Evolutionary conservation across 2,797 vertebrate species (phyloP).

Genomic region (Tiaroga cobitis): DNA sequence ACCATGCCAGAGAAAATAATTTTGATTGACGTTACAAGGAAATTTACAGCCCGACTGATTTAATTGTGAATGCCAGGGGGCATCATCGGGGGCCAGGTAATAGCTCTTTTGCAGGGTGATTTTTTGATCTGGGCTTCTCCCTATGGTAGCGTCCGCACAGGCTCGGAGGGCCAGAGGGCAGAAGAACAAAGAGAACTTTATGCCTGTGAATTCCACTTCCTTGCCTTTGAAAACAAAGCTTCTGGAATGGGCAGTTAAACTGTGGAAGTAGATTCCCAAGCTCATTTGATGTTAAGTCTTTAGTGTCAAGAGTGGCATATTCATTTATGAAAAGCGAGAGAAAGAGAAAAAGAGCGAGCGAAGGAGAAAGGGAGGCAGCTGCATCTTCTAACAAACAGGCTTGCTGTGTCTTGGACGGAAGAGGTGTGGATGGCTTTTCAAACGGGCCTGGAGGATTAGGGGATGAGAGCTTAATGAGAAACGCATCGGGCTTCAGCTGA

Average conservation of each 20-base stretch:
- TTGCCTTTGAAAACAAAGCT: conserved; percentile 90
- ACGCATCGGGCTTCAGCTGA: conserved; percentile 69
- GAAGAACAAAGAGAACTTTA: conserved; percentile 90
- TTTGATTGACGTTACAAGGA: conserved; percentile 92
- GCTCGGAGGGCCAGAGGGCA: conserved; percentile 94
- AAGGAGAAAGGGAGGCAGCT: conserved; percentile 52
- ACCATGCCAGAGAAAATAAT: conserved; percentile 87
- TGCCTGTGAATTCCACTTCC: conserved; percentile 88
- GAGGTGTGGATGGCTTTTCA: conserved; percentile 76
- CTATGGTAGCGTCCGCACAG: conserved; percentile 85
- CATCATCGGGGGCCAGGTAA: conserved; percentile 91
- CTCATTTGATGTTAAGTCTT: conserved; percentile 98
- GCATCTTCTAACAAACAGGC: conserved; percentile 74
- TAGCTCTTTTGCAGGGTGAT: conserved; percentile 71
- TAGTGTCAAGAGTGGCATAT: conserved; percentile 86
- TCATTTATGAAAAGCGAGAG: conserved; percentile 75
- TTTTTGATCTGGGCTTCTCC: conserved; percentile 90
- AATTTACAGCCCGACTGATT: conserved; percentile 84
- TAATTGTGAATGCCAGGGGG: conserved; percentile 93
- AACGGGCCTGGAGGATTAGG: conserved; percentile 75
- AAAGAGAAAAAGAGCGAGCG: conserved; percentile 34
- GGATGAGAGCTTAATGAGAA: conserved; percentile 73
- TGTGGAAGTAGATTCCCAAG: conserved; percentile 95
- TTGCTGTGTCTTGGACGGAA: conserved; percentile 63
- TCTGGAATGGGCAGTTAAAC: conserved; percentile 90